phyloP scores from a whole-genome alignment of 2,888 invertebrate species.

The Neocrepidodera transversa region DNA sequence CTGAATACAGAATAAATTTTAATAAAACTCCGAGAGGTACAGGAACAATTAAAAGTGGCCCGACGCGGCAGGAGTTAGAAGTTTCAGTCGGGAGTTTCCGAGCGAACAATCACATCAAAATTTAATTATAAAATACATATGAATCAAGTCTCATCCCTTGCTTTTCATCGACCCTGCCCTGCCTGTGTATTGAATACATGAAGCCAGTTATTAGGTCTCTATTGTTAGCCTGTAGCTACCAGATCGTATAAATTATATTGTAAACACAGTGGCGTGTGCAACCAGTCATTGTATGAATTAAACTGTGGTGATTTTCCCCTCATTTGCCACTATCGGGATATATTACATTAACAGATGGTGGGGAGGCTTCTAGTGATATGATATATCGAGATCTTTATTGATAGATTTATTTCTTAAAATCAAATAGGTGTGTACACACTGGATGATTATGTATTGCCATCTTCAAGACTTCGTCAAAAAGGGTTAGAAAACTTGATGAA shows the following conservation, averaged over 20 bases:
- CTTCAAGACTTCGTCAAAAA: no score
- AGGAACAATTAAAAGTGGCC: constrained; percentile 36
- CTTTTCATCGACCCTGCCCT: constrained; percentile 49
- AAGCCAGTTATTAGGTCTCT: constrained; percentile 60
- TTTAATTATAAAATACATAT: constrained; percentile 61
- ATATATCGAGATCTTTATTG: no score
- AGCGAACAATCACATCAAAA: constrained; percentile 60
- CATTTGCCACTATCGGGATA: constrained; percentile 33
- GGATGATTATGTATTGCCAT: no score
- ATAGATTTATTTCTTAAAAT: no score
- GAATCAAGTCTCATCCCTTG: constrained; percentile 56
- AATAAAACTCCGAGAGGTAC: constrained; percentile 15
- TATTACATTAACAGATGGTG: constrained; percentile 15
- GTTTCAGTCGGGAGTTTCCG: constrained; percentile 49
- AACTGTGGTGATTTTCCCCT: constrained; percentile 54
- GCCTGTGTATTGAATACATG: constrained; percentile 55
- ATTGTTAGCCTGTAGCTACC: constrained; percentile 61
- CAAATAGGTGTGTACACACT: no score
- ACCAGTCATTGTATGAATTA: constrained; percentile 53
- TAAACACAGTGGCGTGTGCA: constrained; percentile 61
- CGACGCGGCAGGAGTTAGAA: constrained; percentile 23
- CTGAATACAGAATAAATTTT: constrained; percentile 23
- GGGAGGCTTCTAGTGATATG: no score
- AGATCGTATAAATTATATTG: constrained; percentile 62
- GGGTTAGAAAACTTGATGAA: no score